Conservation (phyloP, 2,113 vertebrate species). For the Brachionichthys hirsutus region DNA sequence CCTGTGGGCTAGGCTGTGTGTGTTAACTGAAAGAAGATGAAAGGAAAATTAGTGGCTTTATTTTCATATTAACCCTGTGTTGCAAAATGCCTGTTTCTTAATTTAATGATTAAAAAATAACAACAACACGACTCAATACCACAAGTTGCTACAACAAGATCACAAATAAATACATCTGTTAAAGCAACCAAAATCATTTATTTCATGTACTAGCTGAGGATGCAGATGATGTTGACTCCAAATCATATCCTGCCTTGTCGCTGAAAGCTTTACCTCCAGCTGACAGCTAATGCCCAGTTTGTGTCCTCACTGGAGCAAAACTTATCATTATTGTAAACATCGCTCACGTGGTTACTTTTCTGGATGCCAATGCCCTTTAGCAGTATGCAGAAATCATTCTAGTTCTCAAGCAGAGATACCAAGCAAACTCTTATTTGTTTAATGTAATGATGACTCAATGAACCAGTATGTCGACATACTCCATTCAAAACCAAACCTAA, state of each 20-base stretch:
- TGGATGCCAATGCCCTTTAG: constrained; percentile 2
- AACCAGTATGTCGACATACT: too few species aligned
- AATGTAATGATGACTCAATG: too few species aligned
- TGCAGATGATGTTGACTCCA: not conserved
- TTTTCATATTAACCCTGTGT: constrained; percentile 24
- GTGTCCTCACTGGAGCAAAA: constrained; percentile 2
- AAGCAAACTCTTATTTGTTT: too few species aligned
- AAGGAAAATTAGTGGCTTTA: constrained; percentile 38
- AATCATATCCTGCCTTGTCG: constrained; percentile 3
- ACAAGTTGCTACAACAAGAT: too few species aligned
- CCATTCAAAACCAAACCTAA: too few species aligned
- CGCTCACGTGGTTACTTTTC: not conserved
- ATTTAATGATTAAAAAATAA: not conserved
- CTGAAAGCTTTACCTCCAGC: constrained; percentile 9
- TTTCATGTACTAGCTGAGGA: too few species aligned
- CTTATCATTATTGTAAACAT: constrained; percentile 36
- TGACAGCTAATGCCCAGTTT: constrained; percentile 31
- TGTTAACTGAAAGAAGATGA: constrained; percentile 29
- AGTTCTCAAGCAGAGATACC: not conserved
- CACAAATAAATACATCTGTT: not conserved
- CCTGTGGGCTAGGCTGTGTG: constrained; percentile 19
- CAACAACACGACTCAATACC: too few species aligned
- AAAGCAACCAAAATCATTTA: not conserved
- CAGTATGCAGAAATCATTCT: not conserved
- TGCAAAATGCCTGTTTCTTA: not conserved